Base-by-base conservation (phyloP, 2,797 vertebrate species). In the Platyrinchus mystaceus region DNA sequence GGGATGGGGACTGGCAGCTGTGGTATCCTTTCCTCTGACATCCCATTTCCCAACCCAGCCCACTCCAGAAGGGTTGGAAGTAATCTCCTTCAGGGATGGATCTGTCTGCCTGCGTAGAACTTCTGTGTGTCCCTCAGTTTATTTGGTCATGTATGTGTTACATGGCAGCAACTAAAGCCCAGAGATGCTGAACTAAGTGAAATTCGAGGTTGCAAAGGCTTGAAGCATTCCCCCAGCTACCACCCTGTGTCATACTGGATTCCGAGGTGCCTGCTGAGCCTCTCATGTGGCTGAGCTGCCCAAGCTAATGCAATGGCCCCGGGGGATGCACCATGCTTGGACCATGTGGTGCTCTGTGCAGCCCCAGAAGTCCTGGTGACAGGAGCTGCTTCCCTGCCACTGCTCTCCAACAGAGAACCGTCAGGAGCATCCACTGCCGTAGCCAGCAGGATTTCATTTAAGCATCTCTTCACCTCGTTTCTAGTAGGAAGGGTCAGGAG, bases 281-380 rank as follows among this genome's bases (percentile, higher is more conserved):
- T 30, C 46, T 52, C 1, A 1, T 0, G 0, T 7, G 37, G 14
- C 50, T 0, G 1, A 74, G 55, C 37, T 47, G 50, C 37, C 39
- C 11, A 11, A 36, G n/a, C 15, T 49, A 47, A 41, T 2, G 6
- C 8, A 7, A 2, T 27, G 36, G 36, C 21, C 4, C 22, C 12
- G 27, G 49, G 6, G 30, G 23, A 50, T 24, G 55, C 30, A 20
- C 44, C 22, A 15, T 3, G 3, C 79, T 43, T 27, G 37, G 37
- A 37, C 55, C 3, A 2, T 9, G 16, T 10, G 7, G 37, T 23
- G 62, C 34, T 46, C 13, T 10, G 43, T 27, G 55, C 15, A 32
- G 41, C 28, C 14, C 9, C 4, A 47, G 34, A 28, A 36, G 26
- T 28, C 56, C 39, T 69, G 60, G 17, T 43, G 63, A 30, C 24